Conservation (phyloP, 2,113 vertebrate genomes). For the Pipa parva region DNA sequence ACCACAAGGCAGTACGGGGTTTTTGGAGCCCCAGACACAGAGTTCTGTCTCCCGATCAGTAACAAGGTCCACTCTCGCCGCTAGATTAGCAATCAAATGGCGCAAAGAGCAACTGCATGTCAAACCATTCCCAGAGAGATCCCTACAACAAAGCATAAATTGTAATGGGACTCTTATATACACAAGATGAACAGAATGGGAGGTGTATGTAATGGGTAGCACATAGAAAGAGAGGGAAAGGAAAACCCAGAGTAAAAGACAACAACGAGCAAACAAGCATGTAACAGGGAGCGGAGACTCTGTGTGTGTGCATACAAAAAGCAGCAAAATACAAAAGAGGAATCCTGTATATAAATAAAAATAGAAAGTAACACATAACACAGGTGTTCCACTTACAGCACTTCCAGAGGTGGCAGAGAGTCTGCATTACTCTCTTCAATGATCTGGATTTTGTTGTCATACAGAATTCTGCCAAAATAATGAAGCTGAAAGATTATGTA, state of each 20-base stretch:
- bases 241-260: too few relatives aligned
- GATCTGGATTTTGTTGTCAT: constrained; percentile 30
- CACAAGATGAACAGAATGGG: too few relatives aligned
- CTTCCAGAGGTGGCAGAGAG: constrained; percentile 1
- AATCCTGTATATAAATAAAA: too few relatives aligned
- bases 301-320: too few relatives aligned
- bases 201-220: too few relatives aligned
- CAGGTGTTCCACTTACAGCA: constrained; percentile 13
- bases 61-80: background rate
- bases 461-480: constrained; percentile 31
- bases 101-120: constrained; percentile 22
- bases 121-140: constrained; percentile 29
- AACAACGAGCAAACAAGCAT: too few relatives aligned
- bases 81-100: constrained; percentile 14
- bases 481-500: background rate
- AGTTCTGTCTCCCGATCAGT: constrained; percentile 17
- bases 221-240: too few relatives aligned
- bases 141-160: constrained; percentile 22
- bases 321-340: too few relatives aligned
- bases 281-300: too few relatives aligned
- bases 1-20: constrained; percentile 19
- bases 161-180: too few relatives aligned
- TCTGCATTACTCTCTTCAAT: constrained; percentile 16
- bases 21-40: background rate
- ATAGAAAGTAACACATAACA: too few relatives aligned